Evolutionary conservation across 1,140 invertebrate species (phyloP).

Genomic region (Nebria ingens): DNA sequence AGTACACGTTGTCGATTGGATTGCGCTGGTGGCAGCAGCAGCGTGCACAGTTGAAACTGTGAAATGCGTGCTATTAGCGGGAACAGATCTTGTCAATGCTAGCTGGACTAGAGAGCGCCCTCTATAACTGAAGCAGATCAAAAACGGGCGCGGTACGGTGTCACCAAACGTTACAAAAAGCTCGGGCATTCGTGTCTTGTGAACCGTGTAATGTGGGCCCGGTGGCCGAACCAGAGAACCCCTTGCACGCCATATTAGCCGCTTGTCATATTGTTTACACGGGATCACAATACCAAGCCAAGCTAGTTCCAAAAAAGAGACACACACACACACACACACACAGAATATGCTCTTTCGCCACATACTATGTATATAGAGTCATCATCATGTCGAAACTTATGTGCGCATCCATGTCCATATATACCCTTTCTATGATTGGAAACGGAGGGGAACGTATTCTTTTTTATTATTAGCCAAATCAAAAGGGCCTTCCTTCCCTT

Average conservation of each 20-base stretch:
- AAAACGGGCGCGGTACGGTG: background rate
- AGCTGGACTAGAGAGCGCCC: too few species aligned
- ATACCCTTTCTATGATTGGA: background rate
- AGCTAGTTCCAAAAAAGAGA: background rate
- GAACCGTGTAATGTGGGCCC: constrained; percentile 26
- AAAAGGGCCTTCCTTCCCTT: too few species aligned
- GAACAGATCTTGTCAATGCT: too few species aligned
- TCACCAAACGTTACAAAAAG: constrained; percentile 14
- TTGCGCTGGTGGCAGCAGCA: too few species aligned
- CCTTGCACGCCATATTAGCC: constrained; percentile 25
- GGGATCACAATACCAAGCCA: background rate
- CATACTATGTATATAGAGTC: too few species aligned
- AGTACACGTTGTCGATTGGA: too few species aligned
- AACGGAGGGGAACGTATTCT: background rate
- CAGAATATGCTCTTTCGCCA: too few species aligned
- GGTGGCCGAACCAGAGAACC: background rate
- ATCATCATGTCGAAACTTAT: too few species aligned
- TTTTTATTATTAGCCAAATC: background rate
- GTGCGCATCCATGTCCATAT: background rate
- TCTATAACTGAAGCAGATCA: too few species aligned
- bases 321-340: constrained; percentile 6
- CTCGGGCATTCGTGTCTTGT: constrained; percentile 13
- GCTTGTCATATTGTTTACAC: constrained; percentile 35
- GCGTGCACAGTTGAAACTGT: too few species aligned
- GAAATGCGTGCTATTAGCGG: too few species aligned